A percentile compares a stretch with the other conserved stretches of the same genome.
Conservation (phyloP, 2,888 invertebrate species). For the Smittia sp. region DNA sequence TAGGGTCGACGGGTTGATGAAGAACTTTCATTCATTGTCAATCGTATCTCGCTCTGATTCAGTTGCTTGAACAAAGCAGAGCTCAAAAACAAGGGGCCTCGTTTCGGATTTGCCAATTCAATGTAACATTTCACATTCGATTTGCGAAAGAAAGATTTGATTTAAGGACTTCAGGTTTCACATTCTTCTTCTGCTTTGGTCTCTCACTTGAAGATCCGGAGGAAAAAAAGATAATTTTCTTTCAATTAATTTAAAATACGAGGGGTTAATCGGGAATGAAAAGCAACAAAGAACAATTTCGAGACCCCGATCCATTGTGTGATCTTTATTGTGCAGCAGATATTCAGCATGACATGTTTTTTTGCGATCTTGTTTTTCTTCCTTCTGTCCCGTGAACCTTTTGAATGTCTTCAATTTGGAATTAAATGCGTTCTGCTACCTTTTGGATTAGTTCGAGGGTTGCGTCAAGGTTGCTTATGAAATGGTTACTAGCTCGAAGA, state of each 20-base stretch:
- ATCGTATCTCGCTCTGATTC: not conserved
- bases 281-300: conserved; percentile 36
- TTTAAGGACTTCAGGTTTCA: conserved; percentile 39
- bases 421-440: conserved; percentile 30
- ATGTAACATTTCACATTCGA: conserved; percentile 38
- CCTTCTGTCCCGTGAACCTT: conserved; percentile 28
- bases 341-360: conserved; percentile 40
- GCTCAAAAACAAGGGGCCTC: not conserved
- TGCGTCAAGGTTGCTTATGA: conserved; percentile 5
- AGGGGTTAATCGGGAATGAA: conserved; percentile 41
- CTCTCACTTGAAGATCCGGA: not conserved
- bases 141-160: conserved; percentile 36
- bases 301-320: conserved; percentile 37
- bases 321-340: conserved; percentile 32
- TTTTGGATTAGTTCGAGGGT: not conserved
- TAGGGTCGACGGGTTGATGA: not conserved
- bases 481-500: not conserved
- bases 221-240: conserved; percentile 41
- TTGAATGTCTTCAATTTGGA: conserved; percentile 34
- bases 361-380: conserved; percentile 39
- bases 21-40: conserved; percentile 15
- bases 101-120: not conserved
- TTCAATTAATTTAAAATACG: conserved; percentile 41
- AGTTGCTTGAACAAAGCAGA: conserved; percentile 1
- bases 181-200: not conserved